phyloP scores from a whole-genome alignment of 1,140 invertebrate species.

The Vanessa atalanta region DNA sequence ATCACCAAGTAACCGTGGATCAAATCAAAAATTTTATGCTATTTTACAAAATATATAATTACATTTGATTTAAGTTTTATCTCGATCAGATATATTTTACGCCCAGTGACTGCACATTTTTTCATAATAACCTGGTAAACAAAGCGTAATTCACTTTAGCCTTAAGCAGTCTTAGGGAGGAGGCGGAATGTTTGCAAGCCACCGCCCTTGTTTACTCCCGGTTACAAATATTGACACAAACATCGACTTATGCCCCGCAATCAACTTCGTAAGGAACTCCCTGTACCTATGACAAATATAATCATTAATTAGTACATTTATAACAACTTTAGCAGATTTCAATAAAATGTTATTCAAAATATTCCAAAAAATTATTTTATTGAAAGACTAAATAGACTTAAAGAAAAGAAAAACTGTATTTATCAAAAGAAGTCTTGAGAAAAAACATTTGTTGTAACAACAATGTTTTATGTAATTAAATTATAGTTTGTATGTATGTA shows the following conservation, averaged over 20 bases:
- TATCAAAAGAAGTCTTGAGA: no score
- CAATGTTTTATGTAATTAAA: no score
- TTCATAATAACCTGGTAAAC: not conserved
- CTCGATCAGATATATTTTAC: not conserved
- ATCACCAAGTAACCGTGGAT: no score
- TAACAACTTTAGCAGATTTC: not conserved
- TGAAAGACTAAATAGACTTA: no score
- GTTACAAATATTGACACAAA: constrained; percentile 37
- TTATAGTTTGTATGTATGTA: no score
- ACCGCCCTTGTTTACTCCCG: constrained; percentile 27
- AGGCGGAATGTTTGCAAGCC: constrained; percentile 31
- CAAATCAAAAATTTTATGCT: no score
- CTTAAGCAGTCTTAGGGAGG: constrained; percentile 28
- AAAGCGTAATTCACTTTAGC: constrained; percentile 31
- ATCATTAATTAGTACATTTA: constrained; percentile 5
- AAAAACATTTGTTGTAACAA: no score
- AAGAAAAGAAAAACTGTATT: no score
- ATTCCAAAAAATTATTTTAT: no score
- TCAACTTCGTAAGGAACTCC: constrained; percentile 23
- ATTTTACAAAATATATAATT: no score
- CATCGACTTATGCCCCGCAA: constrained; percentile 30
- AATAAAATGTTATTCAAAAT: not conserved
- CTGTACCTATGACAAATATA: not conserved
- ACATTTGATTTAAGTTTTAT: not conserved
- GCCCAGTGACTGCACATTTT: not conserved